These are phyloP conservation scores for Semnopithecus entellus DNA, from an alignment of 2,113 vertebrate genomes.

Conservation along the genomic window DNA sequence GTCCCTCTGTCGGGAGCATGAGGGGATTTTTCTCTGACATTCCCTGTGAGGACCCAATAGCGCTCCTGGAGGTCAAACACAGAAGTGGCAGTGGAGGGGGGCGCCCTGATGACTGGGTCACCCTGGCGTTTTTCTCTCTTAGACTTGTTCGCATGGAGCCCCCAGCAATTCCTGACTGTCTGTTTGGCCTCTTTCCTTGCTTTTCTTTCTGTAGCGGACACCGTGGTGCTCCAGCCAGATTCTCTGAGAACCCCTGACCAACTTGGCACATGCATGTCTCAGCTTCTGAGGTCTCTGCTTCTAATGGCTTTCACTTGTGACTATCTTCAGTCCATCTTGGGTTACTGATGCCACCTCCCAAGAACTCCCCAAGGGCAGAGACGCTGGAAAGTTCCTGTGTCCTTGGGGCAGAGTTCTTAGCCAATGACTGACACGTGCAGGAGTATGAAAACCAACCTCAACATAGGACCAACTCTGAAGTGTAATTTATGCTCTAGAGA, in stretches of 20 bases:
- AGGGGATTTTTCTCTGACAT: background rate
- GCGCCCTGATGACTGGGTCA: background rate
- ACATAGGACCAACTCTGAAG: background rate
- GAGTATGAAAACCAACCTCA: background rate
- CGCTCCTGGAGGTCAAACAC: background rate
- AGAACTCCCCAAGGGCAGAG: background rate
- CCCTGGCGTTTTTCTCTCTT: background rate
- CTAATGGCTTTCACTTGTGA: background rate
- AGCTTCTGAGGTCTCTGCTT: background rate
- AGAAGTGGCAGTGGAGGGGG: too few species aligned
- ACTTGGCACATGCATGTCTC: background rate
- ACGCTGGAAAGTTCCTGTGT: background rate
- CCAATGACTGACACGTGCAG: background rate
- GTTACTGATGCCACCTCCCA: background rate
- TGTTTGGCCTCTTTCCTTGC: background rate
- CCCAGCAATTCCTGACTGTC: background rate
- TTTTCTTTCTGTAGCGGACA: background rate
- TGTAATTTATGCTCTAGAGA: background rate
- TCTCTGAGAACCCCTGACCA: background rate
- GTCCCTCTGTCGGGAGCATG: background rate
- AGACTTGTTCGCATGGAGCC: background rate
- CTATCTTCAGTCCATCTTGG: background rate
- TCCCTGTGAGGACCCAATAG: background rate
- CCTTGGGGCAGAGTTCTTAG: background rate
- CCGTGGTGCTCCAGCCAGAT: background rate